phyloP scores from a whole-genome alignment of 2,113 vertebrate genomes.

The Blennius ocellaris region DNA sequence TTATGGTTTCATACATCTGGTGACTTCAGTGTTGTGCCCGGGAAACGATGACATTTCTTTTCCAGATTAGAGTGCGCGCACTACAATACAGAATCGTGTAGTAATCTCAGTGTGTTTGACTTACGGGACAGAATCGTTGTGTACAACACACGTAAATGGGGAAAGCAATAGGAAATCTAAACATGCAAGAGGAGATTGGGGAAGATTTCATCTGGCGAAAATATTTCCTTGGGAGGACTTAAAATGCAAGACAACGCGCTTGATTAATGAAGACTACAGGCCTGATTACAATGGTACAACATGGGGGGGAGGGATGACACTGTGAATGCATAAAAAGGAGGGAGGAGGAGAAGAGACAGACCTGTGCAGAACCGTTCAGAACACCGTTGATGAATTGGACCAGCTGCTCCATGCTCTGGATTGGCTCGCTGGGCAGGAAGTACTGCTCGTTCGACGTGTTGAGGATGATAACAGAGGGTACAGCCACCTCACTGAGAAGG shows the following conservation, averaged over 20 bases:
- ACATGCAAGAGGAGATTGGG: conserved; percentile 68
- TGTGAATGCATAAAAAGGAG: conserved; percentile 50
- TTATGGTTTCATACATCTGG: conserved; percentile 65
- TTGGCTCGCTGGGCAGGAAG: conserved; percentile 88
- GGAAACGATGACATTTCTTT: conserved; percentile 35
- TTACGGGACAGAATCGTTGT: conserved; percentile 44
- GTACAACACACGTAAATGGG: conserved; percentile 49
- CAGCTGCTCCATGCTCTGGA: conserved; percentile 89
- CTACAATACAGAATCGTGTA: conserved; percentile 32
- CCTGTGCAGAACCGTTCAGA: conserved; percentile 92
- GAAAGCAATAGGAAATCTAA: conserved; percentile 47
- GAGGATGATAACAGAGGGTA: conserved; percentile 93
- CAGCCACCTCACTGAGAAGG: conserved; percentile 87
- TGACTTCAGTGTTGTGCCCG: conserved; percentile 27
- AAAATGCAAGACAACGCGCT: conserved; percentile 54
- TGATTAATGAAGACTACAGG: conserved; percentile 66
- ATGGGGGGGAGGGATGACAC: not conserved
- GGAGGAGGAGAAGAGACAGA: conserved; percentile 53
- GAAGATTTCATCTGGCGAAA: conserved; percentile 52
- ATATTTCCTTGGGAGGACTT: conserved; percentile 49
- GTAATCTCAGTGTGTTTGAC: conserved; percentile 59
- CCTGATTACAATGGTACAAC: conserved; percentile 62
- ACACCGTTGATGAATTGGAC: conserved; percentile 92
- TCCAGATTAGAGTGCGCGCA: conserved; percentile 42
- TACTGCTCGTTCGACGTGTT: conserved; percentile 99